Conservation (phyloP, 1,140 invertebrate species). For the Muscidifurax raptorellus region DNA sequence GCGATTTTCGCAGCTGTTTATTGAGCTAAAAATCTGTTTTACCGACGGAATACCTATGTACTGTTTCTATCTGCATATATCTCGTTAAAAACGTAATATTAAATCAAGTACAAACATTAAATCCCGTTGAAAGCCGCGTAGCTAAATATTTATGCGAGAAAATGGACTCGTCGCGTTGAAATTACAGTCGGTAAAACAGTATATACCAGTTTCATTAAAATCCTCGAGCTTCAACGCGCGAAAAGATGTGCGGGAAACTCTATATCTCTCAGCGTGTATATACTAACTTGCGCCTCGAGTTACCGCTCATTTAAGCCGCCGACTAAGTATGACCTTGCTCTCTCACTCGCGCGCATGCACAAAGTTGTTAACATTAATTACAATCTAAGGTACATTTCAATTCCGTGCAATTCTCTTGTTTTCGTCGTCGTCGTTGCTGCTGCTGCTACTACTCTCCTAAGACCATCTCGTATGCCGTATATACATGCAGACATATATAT, state of each 20-base stretch:
- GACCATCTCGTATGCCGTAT: too few relatives aligned
- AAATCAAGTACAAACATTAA: too few relatives aligned
- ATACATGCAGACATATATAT: not conserved
- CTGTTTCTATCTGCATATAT: too few relatives aligned
- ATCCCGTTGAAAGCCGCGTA: too few relatives aligned
- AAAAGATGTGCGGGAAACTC: not conserved
- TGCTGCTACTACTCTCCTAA: not conserved
- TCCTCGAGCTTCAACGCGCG: not conserved
- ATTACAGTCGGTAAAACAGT: not conserved
- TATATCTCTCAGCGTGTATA: not conserved
- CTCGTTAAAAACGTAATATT: too few relatives aligned
- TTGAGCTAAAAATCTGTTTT: too few relatives aligned
- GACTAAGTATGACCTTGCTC: not conserved
- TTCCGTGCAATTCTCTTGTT: slow-evolving; percentile 4
- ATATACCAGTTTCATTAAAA: not conserved
- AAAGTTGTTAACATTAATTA: slow-evolving; percentile 26
- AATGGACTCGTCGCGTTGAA: not conserved
- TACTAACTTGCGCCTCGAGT: not conserved
- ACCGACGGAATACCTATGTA: too few relatives aligned
- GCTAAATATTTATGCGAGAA: too few relatives aligned
- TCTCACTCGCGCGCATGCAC: not conserved
- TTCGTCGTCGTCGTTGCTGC: not conserved
- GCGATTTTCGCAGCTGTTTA: not conserved
- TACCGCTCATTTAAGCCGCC: not conserved
- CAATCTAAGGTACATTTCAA: slow-evolving; percentile 8